Evolutionary conservation across 2,888 invertebrate genomes (phyloP).

Genomic region (Xanthostigma xanthostigma): DNA sequence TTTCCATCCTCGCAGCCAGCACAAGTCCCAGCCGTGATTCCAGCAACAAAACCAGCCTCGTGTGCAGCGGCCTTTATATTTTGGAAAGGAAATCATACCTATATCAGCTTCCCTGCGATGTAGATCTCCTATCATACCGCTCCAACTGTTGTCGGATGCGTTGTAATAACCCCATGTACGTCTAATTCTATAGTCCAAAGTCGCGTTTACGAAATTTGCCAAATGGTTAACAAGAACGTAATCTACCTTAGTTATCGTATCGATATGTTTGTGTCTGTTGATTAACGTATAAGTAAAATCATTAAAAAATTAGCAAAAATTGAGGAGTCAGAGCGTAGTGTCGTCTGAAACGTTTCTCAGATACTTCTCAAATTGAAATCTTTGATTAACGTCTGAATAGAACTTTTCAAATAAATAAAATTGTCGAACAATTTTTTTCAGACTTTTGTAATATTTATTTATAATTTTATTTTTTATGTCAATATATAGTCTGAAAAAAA

Average conservation of each 20-base stretch:
- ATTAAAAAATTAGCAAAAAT: background rate
- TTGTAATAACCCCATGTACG: constrained; percentile 45
- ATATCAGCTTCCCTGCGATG: constrained; percentile 41
- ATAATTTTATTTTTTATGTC: too few species aligned
- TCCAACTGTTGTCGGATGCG: constrained; percentile 39
- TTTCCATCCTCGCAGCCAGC: too few species aligned
- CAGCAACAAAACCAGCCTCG: too few species aligned
- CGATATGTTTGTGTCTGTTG: constrained; percentile 32
- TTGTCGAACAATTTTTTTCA: too few species aligned
- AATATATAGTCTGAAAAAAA: too few species aligned
- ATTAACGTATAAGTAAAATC: background rate
- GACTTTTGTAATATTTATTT: too few species aligned
- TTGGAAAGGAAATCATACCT: constrained; percentile 21
- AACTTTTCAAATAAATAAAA: too few species aligned
- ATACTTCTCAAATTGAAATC: too few species aligned
- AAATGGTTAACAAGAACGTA: constrained; percentile 42
- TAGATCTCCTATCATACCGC: constrained; percentile 48
- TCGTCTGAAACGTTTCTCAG: too few species aligned
- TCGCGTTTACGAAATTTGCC: constrained; percentile 39
- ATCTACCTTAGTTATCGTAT: constrained; percentile 49
- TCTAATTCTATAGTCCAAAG: constrained; percentile 34
- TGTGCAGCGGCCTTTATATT: background rate
- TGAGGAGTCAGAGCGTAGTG: background rate
- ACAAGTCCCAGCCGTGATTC: too few species aligned
- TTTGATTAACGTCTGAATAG: too few species aligned